Evolutionary conservation across 2,113 vertebrate genomes (phyloP), one percentile per base, ranked within the genome.

Genomic region (Mustelus asterias): DNA sequence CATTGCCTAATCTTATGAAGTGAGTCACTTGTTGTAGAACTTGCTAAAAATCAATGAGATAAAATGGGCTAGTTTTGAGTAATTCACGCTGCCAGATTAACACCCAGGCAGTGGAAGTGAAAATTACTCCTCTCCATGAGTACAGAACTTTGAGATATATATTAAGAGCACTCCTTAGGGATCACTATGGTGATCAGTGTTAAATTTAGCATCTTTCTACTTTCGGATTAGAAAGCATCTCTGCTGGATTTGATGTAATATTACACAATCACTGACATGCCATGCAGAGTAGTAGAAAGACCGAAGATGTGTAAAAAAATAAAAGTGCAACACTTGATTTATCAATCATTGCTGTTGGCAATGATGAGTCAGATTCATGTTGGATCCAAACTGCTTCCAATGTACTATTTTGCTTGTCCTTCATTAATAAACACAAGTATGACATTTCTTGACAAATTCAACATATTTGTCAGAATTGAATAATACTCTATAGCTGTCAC

Each of bases 401-500:
- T 60, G 48, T 44, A 83, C 54, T 60, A 60, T 54, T 94, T 94
- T 6, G 20, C 65, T 70, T 94, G 44, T 70, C 93, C 41, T 94
- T 16, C 58, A 63, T 7, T 24, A 70, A 70, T 94, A 44, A 70
- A 48, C 60, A 9, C 88, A 69, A 44, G 65, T 13, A 60, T 94
- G 69, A 44, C 63, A 90, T 93, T 41, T 72, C 2, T 48, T 95
- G 67, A 72, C 69, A 72, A 95, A 54, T 44, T 48, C 20, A 54
- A 26, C 14, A 29, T 95, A 26, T 95, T 70, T n/a, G 18, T 63
- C 63, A 72, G 69, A 96, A 96, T 96, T 92, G 93, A 96, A 96
- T 96, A 96, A 96, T 96, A 90, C 95, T 78, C 85, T 70, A 95
- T 20, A 22, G 10, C 95, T 90, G 97, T 95, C 80, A 96, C 96